These are phyloP conservation scores for Amiota communis DNA, from an alignment of 2,888 invertebrate genomes.

Conservation along the genomic window DNA sequence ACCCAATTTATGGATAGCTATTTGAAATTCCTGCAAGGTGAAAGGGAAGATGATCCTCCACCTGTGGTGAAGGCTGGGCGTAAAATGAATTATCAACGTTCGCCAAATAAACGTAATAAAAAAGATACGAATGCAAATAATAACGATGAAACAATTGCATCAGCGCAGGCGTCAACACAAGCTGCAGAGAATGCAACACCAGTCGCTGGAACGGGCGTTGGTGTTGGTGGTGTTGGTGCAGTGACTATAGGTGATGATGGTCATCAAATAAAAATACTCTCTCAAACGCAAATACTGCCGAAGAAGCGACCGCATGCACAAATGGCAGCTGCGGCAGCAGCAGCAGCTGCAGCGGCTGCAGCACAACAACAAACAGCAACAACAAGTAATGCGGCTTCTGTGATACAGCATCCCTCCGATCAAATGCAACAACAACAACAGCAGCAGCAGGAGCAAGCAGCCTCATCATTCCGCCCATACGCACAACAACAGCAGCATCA, in stretches of 20 bases:
- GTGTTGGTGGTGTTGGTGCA: conserved; percentile 46
- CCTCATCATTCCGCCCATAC: conserved; percentile 67
- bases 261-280: conserved; percentile 71
- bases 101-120: conserved; percentile 58
- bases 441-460: conserved; percentile 46
- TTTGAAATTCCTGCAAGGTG: conserved; percentile 83
- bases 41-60: conserved; percentile 86
- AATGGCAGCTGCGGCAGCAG: conserved; percentile 70
- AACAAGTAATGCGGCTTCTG: conserved; percentile 60
- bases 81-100: conserved; percentile 68
- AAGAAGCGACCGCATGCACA: conserved; percentile 73
- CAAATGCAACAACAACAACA: conserved; percentile 55
- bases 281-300: conserved; percentile 72
- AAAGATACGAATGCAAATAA: conserved; percentile 37
- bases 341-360: conserved; percentile 59
- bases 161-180: conserved; percentile 35
- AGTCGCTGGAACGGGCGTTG: conserved; percentile 45
- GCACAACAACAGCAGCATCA: conserved; percentile 63
- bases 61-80: conserved; percentile 75
- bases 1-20: conserved; percentile 90
- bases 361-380: conserved; percentile 70
- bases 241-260: conserved; percentile 67
- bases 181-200: conserved; percentile 40
- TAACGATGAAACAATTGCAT: conserved; percentile 48
- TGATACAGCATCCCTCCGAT: conserved; percentile 65